These are phyloP conservation scores for Saccopteryx leptura DNA, from an alignment of 2,113 vertebrate species.

Conservation along the genomic window DNA sequence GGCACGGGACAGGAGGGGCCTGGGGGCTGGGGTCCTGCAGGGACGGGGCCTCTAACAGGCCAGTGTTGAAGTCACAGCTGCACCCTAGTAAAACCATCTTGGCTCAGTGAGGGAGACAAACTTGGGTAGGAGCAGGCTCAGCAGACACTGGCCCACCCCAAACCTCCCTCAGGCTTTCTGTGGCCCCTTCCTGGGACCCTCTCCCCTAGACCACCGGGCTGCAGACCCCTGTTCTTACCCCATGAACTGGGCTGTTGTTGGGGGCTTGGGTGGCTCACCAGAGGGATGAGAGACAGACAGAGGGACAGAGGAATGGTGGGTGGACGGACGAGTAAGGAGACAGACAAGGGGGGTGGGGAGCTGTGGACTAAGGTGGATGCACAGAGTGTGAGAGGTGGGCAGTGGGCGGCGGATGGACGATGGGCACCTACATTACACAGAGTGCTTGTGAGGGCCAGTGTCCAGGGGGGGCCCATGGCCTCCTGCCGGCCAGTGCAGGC, in stretches of 20 bases:
- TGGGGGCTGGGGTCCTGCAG: not conserved
- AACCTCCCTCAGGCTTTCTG: not conserved
- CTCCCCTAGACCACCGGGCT: too few relatives aligned
- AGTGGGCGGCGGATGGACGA: not conserved
- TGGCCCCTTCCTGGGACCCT: not conserved
- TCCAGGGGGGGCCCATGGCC: accelerated
- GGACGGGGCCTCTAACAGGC: accelerated
- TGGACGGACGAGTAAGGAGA: not conserved
- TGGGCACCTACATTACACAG: too few relatives aligned
- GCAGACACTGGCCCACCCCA: not conserved
- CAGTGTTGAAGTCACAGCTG: not conserved
- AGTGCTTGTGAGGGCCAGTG: not conserved
- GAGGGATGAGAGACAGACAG: not conserved
- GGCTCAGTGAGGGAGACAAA: not conserved
- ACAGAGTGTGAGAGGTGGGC: not conserved
- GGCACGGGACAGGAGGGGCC: not conserved
- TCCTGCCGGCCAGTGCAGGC: not conserved
- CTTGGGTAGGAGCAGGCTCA: not conserved
- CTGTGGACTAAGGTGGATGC: accelerated
- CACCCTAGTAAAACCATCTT: not conserved
- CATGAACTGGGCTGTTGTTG: not conserved
- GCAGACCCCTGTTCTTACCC: not conserved
- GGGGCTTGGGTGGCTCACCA: not conserved
- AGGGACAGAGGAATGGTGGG: not conserved
- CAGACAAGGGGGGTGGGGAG: not conserved